Conservation (phyloP, 2,113 vertebrate genomes). For the Passer montanus region DNA sequence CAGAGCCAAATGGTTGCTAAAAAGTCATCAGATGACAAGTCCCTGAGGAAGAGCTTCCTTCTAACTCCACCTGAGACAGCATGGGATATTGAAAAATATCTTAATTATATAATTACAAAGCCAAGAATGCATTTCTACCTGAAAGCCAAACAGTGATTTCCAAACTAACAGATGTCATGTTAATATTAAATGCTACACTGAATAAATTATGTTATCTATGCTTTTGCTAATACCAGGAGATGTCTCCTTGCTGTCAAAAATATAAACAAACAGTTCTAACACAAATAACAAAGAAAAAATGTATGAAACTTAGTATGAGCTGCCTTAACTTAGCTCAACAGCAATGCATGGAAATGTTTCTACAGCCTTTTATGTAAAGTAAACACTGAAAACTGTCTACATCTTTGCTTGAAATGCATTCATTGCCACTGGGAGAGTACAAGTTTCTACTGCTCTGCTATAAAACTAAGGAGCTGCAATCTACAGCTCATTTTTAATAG, state of each 20-base stretch:
- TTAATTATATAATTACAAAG: neutral
- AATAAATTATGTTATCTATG: neutral
- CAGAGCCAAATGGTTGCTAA: neutral
- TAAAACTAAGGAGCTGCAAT: neutral
- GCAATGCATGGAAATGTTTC: neutral
- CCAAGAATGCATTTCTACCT: neutral
- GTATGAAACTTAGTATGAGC: neutral
- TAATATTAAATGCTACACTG: conserved; percentile 3
- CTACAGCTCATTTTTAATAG: neutral
- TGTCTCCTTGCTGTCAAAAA: neutral
- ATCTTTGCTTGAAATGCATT: neutral
- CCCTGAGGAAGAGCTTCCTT: neutral
- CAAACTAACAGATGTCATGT: neutral
- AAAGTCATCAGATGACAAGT: neutral
- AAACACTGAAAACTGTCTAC: neutral
- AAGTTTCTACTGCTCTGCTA: neutral
- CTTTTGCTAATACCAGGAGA: neutral
- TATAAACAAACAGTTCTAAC: neutral
- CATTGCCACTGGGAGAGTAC: neutral
- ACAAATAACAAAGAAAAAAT: neutral
- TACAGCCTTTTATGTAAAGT: neutral
- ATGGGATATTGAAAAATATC: neutral
- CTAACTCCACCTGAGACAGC: neutral
- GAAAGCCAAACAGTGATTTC: neutral
- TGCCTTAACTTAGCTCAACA: neutral